Conservation (phyloP, 53 echinoderm and acorn worm species). For the Pentamera pediparva region DNA sequence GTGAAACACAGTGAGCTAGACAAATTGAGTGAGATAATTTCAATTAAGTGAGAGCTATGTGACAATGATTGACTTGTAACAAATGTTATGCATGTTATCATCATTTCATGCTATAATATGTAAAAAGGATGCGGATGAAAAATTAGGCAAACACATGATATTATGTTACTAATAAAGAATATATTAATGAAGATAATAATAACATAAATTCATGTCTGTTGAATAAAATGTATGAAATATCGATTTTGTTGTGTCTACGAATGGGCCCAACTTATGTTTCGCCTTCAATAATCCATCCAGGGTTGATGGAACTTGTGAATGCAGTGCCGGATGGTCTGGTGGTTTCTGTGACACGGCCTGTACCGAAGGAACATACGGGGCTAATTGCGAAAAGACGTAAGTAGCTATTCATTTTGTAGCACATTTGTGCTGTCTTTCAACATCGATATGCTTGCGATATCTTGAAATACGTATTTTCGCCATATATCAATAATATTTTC, state of each 20-base stretch:
- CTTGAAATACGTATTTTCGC: no score
- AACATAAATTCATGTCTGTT: no score
- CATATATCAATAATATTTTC: no score
- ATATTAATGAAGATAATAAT: neutral
- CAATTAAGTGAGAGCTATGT: slow-evolving; percentile 1
- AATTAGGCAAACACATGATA: neutral
- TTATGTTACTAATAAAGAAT: neutral
- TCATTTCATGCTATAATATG: neutral
- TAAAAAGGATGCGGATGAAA: neutral
- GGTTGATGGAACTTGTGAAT: slow-evolving; percentile 60
- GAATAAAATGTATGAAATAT: no score
- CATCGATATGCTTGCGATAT: no score
- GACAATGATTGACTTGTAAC: no score
- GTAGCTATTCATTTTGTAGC: neutral
- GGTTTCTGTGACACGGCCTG: slow-evolving; percentile 56
- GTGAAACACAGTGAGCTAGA: slow-evolving; percentile 47
- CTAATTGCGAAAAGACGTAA: slow-evolving; percentile 38
- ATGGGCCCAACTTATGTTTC: no score
- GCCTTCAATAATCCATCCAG: no score
- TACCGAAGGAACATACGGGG: slow-evolving; percentile 59
- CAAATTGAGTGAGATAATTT: slow-evolving; percentile 43
- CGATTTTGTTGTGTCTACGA: no score
- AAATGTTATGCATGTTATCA: no score
- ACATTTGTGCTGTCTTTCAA: no score
- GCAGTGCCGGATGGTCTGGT: slow-evolving; percentile 72